Evolutionary conservation across 2,113 vertebrate species (phyloP).

Genomic region (Pygoscelis antarcticus): DNA sequence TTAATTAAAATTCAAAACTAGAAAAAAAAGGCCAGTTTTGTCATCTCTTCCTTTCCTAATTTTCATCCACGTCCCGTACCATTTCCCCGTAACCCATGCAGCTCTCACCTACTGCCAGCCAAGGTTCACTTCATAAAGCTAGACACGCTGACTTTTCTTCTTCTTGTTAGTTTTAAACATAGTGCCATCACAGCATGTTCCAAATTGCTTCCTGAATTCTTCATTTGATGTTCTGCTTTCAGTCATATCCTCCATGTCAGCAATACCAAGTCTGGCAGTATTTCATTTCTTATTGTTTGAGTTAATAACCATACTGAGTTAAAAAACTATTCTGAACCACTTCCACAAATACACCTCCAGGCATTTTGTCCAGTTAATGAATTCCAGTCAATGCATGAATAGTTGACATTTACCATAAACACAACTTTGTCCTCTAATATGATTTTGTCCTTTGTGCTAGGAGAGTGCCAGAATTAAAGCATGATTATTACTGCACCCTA

Average conservation of each 20-base stretch:
- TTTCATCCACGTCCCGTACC: rapidly evolving
- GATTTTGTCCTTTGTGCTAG: background rate
- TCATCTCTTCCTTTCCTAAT: background rate
- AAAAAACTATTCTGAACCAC: background rate
- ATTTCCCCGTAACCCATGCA: background rate
- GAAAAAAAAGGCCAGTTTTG: background rate
- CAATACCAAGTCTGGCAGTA: background rate
- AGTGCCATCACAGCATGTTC: background rate
- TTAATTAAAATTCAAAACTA: background rate
- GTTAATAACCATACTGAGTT: background rate
- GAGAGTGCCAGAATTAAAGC: background rate
- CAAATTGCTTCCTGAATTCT: background rate
- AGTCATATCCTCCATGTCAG: background rate
- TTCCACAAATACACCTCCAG: background rate
- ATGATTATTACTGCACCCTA: background rate
- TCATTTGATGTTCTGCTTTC: background rate
- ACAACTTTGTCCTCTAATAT: background rate
- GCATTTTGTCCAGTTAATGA: background rate
- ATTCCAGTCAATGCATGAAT: conserved; percentile 24
- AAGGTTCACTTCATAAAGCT: background rate
- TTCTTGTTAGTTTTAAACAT: background rate
- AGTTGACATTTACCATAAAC: conserved; percentile 6
- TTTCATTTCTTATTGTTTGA: background rate
- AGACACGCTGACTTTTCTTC: background rate
- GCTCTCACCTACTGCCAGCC: background rate